Evolutionary conservation across 2,113 vertebrate species (phyloP).

Genomic region (Crotalus tigris): DNA sequence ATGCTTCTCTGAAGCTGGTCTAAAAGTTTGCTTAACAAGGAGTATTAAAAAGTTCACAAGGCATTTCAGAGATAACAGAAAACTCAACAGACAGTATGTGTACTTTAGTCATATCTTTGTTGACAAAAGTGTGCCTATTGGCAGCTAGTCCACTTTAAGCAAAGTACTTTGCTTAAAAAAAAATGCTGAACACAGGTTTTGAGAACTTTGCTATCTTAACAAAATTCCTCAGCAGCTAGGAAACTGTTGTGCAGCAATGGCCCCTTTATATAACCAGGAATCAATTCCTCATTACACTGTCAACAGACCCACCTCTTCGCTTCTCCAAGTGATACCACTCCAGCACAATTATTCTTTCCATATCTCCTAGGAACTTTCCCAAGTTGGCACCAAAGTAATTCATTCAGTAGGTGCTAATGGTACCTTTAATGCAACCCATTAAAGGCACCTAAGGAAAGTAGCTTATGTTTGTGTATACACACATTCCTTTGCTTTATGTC

Average conservation of each 20-base stretch:
- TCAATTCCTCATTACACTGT: neutral
- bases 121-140: constrained; percentile 21
- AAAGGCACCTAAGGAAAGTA: neutral
- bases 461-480: neutral
- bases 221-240: constrained; percentile 33
- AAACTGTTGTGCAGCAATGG: neutral
- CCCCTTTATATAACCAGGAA: neutral
- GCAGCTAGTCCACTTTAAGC: constrained; percentile 24
- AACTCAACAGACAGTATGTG: constrained; percentile 23
- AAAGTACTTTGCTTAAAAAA: constrained; percentile 8
- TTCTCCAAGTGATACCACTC: neutral
- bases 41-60: neutral
- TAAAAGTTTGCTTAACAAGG: neutral
- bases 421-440: neutral
- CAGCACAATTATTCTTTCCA: neutral
- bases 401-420: neutral
- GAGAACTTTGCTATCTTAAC: constrained; percentile 17
- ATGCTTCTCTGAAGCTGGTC: neutral
- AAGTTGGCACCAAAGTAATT: neutral
- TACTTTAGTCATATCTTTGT: constrained; percentile 37
- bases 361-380: neutral
- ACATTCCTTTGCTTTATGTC: neutral
- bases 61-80: constrained; percentile 32
- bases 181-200: constrained; percentile 44
- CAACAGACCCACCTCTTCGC: neutral